phyloP scores from a whole-genome alignment of 2,888 invertebrate genomes.

The Liopterus haemorrhoidalis region DNA sequence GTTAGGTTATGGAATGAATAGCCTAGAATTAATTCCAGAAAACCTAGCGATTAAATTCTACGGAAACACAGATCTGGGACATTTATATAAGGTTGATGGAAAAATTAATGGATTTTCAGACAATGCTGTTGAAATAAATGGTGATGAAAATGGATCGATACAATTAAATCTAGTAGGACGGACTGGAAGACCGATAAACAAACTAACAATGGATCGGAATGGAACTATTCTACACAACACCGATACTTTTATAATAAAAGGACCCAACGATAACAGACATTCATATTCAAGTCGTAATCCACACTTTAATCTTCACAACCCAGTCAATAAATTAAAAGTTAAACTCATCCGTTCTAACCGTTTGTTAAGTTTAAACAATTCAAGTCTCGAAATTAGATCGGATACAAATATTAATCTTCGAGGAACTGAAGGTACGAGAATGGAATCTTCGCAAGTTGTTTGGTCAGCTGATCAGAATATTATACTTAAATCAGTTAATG shows the following conservation, averaged over 20 bases:
- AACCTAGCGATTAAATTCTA: slow-evolving; percentile 71
- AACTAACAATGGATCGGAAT: slow-evolving; percentile 55
- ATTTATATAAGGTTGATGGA: slow-evolving; percentile 68
- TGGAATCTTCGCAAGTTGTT: slow-evolving; percentile 65
- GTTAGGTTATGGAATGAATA: slow-evolving; percentile 78
- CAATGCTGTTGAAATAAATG: slow-evolving; percentile 49
- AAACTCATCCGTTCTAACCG: slow-evolving; percentile 65
- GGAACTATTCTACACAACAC: slow-evolving; percentile 66
- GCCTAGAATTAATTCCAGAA: slow-evolving; percentile 73
- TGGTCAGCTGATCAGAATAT: slow-evolving; percentile 78
- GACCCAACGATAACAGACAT: slow-evolving; percentile 52
- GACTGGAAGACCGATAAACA: slow-evolving; percentile 44
- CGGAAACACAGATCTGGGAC: slow-evolving; percentile 69
- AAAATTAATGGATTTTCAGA: slow-evolving; percentile 55
- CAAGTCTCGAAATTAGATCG: slow-evolving; percentile 59
- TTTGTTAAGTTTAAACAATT: slow-evolving; percentile 66
- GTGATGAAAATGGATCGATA: slow-evolving; percentile 43
- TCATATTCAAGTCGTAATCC: slow-evolving; percentile 74
- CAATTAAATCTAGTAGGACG: slow-evolving; percentile 40
- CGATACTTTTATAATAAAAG: slow-evolving; percentile 62
- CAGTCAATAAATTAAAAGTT: slow-evolving; percentile 58
- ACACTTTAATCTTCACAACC: slow-evolving; percentile 63
- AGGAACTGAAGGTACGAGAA: slow-evolving; percentile 69
- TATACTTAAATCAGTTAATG: slow-evolving; percentile 67
- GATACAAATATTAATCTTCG: slow-evolving; percentile 62